Conservation (phyloP, 2,888 invertebrate species). For the Vannuccia rotundouncinata region DNA sequence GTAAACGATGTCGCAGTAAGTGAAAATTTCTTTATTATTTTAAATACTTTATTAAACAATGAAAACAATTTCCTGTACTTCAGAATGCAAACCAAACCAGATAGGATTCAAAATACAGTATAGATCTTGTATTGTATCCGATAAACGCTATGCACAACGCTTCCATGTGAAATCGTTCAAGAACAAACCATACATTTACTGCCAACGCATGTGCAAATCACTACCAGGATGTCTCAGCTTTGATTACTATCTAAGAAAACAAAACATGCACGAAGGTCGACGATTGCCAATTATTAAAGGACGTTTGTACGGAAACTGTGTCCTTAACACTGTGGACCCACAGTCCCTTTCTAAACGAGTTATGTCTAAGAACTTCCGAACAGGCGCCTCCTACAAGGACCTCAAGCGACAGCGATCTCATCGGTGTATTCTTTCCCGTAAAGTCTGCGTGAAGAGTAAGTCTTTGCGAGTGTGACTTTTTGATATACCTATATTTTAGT, state of each 20-base stretch:
- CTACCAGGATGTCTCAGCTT: slow-evolving; percentile 25
- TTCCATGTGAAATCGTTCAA: slow-evolving; percentile 7
- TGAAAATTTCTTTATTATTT: not conserved
- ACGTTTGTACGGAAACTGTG: slow-evolving; percentile 15
- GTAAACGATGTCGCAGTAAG: not conserved
- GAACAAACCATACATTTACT: slow-evolving; percentile 13
- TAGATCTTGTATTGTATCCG: slow-evolving; percentile 27
- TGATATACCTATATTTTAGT: not conserved
- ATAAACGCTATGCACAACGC: not conserved
- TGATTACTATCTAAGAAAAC: slow-evolving; percentile 16
- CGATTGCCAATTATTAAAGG: not conserved
- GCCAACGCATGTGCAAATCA: slow-evolving; percentile 8
- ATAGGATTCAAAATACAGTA: slow-evolving; percentile 30
- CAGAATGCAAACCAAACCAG: not conserved
- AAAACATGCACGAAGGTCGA: not conserved
- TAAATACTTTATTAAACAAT: not conserved
- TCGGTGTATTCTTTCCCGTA: slow-evolving; percentile 7
- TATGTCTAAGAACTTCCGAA: not conserved
- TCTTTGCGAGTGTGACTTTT: not conserved
- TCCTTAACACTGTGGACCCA: slow-evolving; percentile 25
- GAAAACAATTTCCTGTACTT: not conserved
- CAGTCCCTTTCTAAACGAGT: not conserved
- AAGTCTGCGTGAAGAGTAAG: slow-evolving; percentile 32
- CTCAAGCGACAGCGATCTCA: not conserved
- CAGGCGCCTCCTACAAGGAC: slow-evolving; percentile 17